Evolutionary conservation across 2,888 invertebrate genomes (phyloP).

Genomic region (Andrena flavipes): DNA sequence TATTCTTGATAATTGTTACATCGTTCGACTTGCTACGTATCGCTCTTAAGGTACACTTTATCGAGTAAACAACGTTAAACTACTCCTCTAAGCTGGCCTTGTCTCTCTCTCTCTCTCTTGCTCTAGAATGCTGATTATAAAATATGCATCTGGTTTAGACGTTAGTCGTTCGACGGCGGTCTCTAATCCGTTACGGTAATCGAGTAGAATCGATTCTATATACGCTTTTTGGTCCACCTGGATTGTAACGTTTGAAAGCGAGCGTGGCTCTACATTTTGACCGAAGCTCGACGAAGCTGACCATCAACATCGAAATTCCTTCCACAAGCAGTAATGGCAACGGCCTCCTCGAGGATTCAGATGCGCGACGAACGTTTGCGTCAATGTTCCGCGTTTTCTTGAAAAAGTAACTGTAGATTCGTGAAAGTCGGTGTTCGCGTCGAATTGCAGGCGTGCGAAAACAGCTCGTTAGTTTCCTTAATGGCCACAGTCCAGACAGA

Average conservation of each 20-base stretch:
- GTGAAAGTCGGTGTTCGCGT: background rate
- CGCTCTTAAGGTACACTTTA: conserved; percentile 72
- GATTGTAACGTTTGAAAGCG: conserved; percentile 50
- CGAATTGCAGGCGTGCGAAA: conserved; percentile 5
- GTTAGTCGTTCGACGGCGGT: conserved; percentile 51
- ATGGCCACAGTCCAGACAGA: background rate
- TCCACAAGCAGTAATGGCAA: conserved; percentile 1
- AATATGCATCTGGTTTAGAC: conserved; percentile 65
- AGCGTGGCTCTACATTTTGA: conserved; percentile 20
- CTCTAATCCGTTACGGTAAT: conserved; percentile 39
- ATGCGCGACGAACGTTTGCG: background rate
- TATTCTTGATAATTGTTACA: conserved; percentile 70
- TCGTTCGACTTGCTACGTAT: conserved; percentile 62
- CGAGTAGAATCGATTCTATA: conserved; percentile 35
- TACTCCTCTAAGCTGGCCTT: conserved; percentile 54
- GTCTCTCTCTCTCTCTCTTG: conserved; percentile 7
- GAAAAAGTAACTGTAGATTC: background rate
- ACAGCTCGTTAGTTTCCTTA: background rate
- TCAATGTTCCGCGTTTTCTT: background rate
- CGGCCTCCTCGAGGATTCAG: background rate
- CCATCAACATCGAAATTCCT: conserved; percentile 8
- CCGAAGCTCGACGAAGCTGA: conserved; percentile 27
- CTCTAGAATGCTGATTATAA: conserved; percentile 55
- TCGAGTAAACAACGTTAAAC: conserved; percentile 70
- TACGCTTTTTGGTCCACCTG: conserved; percentile 76